Percentiles rank a stretch among this genome's conserved stretches.
phyloP scores from a whole-genome alignment of 2,113 vertebrate genomes.

The Perca fluviatilis region DNA sequence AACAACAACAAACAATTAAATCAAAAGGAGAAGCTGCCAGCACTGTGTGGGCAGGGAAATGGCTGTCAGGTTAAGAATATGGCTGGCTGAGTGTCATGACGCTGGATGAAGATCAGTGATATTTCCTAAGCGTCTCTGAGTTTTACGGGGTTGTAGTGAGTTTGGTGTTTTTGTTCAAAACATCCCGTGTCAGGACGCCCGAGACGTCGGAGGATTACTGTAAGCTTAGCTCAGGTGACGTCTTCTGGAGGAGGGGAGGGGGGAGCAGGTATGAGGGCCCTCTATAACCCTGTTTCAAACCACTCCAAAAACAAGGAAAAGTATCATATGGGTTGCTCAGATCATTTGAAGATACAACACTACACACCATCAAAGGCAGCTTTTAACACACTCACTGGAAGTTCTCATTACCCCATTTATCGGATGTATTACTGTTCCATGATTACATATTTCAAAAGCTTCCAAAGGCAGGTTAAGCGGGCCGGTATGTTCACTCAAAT shows the following conservation, averaged over 20 bases:
- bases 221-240: constrained; percentile 81
- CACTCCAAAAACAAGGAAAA: constrained; percentile 67
- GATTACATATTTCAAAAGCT: constrained; percentile 70
- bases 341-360: constrained; percentile 64
- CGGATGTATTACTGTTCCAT: constrained; percentile 53
- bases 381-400: constrained; percentile 59
- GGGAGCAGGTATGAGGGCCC: constrained; percentile 78
- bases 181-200: constrained; percentile 77
- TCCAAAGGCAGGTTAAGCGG: constrained; percentile 64
- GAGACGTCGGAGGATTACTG: constrained; percentile 80
- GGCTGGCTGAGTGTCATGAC: constrained; percentile 45
- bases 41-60: constrained; percentile 5
- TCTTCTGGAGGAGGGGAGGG: constrained; percentile 33
- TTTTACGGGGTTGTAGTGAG: constrained; percentile 75
- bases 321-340: constrained; percentile 74
- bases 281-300: constrained; percentile 72
- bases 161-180: constrained; percentile 83
- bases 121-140: constrained; percentile 66
- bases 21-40: constrained; percentile 1
- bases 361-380: constrained; percentile 72
- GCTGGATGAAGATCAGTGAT: constrained; percentile 66
- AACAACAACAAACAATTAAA: constrained; percentile 3
- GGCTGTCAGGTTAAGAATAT: constrained; percentile 28
- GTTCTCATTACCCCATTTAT: constrained; percentile 60
- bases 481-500: constrained; percentile 59